phyloP scores from a whole-genome alignment of 2,113 vertebrate genomes.

The Tinamus guttatus region DNA sequence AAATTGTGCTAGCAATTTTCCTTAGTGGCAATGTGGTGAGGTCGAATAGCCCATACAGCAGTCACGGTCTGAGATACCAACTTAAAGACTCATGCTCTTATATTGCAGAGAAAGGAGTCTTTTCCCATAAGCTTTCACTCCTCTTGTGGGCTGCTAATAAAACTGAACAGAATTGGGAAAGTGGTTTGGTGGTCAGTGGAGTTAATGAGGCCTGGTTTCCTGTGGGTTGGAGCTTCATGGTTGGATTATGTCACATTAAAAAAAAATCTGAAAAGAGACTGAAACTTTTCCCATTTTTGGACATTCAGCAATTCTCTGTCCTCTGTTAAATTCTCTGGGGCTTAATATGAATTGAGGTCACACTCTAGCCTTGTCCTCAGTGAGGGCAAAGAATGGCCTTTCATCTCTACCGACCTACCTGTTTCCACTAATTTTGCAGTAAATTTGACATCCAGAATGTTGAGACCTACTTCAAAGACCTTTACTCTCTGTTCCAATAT shows the following conservation, averaged over 20 bases:
- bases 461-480: constrained; percentile 15
- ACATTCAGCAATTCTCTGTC: background rate
- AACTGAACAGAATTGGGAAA: background rate
- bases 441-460: background rate
- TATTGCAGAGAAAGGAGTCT: background rate
- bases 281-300: background rate
- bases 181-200: background rate
- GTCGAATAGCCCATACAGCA: background rate
- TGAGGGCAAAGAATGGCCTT: background rate
- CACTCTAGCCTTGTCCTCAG: background rate
- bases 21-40: background rate
- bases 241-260: background rate
- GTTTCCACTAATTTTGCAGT: constrained; percentile 13
- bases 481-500: background rate
- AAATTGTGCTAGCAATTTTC: background rate
- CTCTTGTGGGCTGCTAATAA: background rate
- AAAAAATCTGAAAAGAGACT: background rate
- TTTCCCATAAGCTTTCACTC: background rate
- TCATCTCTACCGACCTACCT: constrained; percentile 4
- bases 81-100: background rate
- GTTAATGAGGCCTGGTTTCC: background rate
- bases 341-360: background rate
- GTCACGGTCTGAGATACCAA: background rate
- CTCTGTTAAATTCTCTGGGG: background rate
- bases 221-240: background rate